Percentiles rank a stretch among this genome's conserved stretches.
phyloP scores from a whole-genome alignment of 2,797 vertebrate genomes.

The Hydrophis major region DNA sequence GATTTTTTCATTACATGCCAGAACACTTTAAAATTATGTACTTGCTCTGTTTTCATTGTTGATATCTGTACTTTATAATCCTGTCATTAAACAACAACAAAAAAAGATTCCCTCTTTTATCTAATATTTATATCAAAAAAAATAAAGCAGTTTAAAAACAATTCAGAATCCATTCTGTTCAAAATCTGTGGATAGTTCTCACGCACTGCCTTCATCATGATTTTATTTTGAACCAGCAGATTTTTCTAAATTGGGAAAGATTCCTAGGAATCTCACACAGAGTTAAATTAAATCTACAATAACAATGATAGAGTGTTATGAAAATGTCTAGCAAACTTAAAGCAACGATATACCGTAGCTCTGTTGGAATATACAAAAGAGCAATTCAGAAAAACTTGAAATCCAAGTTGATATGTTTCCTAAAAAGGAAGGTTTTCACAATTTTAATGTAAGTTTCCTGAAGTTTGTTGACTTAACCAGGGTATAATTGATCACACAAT shows the following conservation, averaged over 20 bases:
- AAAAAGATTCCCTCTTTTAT: not conserved
- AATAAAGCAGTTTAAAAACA: not conserved
- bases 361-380: not conserved
- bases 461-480: not conserved
- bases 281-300: not conserved
- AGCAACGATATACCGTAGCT: not conserved
- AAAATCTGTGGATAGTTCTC: not conserved
- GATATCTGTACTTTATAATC: not conserved
- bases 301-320: not conserved
- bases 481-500: not conserved
- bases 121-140: not conserved
- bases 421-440: not conserved
- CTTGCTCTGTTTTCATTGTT: not conserved
- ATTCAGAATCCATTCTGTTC: not conserved
- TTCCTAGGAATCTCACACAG: not conserved
- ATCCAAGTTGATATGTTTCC: not conserved
- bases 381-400: conserved; percentile 66
- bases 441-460: not conserved
- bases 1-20: not conserved
- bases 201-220: not conserved
- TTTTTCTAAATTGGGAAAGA: not conserved
- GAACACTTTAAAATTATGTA: not conserved
- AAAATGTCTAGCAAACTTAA: not conserved
- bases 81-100: not conserved
- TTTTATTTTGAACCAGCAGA: not conserved